Percentiles rank a stretch among this genome's conserved stretches.
Conservation (phyloP, 2,888 invertebrate genomes). For the Habrosyne pyritoides region DNA sequence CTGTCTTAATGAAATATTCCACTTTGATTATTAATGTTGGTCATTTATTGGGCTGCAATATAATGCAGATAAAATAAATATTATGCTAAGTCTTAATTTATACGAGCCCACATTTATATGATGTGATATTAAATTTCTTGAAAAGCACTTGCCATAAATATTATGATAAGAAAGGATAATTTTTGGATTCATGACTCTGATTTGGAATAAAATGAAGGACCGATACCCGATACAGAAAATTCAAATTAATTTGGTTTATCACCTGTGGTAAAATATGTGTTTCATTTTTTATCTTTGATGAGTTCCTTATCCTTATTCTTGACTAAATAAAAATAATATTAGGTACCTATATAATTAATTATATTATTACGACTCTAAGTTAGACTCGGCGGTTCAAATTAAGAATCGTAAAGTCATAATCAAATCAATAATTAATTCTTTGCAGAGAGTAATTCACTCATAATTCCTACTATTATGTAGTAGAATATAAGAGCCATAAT, state of each 20-base stretch:
- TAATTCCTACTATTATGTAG: constrained; percentile 39
- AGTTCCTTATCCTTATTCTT: not conserved
- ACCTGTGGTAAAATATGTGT: too few relatives aligned
- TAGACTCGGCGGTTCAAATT: constrained; percentile 50
- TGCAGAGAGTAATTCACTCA: constrained; percentile 46
- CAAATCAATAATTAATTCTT: constrained; percentile 37
- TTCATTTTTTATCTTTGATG: too few relatives aligned
- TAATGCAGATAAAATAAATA: constrained; percentile 61
- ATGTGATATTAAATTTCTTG: constrained; percentile 17
- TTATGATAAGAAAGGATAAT: not conserved
- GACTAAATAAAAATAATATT: not conserved
- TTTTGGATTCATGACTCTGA: not conserved
- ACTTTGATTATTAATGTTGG: constrained; percentile 70
- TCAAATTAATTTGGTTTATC: constrained; percentile 8
- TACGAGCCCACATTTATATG: constrained; percentile 17
- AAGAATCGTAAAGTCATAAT: constrained; percentile 65
- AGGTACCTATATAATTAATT: not conserved
- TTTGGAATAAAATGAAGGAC: not conserved
- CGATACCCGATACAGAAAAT: not conserved
- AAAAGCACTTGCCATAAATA: constrained; percentile 8
- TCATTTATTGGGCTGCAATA: constrained; percentile 63
- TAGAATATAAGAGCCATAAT: constrained; percentile 40
- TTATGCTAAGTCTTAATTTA: constrained; percentile 39
- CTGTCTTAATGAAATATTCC: constrained; percentile 77
- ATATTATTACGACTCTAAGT: constrained; percentile 19